Evolutionary conservation across 2,113 vertebrate species (phyloP).

Genomic region (Pan troglodytes): DNA sequence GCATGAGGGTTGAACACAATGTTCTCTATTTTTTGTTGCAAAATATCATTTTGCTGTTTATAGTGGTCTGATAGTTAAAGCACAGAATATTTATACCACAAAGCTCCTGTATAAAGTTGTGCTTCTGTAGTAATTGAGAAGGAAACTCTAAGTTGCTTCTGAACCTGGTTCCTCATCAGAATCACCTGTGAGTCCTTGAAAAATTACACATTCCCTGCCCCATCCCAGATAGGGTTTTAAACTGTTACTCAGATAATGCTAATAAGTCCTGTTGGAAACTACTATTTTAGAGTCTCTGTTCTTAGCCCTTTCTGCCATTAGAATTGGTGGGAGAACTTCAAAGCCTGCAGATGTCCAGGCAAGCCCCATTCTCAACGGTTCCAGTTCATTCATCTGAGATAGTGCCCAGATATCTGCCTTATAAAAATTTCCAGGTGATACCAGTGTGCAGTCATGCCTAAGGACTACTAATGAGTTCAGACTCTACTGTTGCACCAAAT

Average conservation of each 20-base stretch:
- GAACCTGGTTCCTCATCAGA: background rate
- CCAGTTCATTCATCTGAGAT: background rate
- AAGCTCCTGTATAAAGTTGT: background rate
- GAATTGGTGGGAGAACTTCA: background rate
- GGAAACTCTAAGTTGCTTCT: background rate
- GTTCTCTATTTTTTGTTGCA: background rate
- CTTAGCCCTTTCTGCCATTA: background rate
- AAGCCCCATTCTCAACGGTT: background rate
- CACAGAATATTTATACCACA: background rate
- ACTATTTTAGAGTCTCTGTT: background rate
- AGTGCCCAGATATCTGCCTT: background rate
- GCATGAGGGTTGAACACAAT: background rate
- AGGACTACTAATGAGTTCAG: background rate
- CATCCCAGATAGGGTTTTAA: background rate
- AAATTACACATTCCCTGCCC: background rate
- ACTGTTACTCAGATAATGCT: background rate
- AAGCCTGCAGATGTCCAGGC: background rate
- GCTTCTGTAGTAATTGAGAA: background rate
- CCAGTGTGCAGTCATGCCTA: background rate
- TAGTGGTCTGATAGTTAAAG: background rate
- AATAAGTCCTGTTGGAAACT: background rate
- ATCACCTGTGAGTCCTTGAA: background rate
- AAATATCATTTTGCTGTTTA: background rate
- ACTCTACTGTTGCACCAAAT: background rate
- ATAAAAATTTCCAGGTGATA: background rate